A percentile compares a stretch with the other conserved stretches of the same genome.
Conservation (phyloP, 2,113 vertebrate genomes). For the Steatornis caripensis region DNA sequence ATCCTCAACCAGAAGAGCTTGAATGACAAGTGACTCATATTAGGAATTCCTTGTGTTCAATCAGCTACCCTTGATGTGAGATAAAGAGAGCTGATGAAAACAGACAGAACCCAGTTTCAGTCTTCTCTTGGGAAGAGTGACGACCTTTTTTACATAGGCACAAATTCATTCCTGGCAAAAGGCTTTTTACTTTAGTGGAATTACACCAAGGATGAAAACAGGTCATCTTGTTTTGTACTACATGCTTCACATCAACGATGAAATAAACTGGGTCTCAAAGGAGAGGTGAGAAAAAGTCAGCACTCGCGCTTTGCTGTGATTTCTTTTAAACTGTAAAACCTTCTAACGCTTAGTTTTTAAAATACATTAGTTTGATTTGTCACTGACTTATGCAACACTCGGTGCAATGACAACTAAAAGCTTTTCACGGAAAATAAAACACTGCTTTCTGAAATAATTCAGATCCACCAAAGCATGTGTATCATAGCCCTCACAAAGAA, state of each 20-base stretch:
- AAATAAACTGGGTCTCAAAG: slow-evolving; percentile 47
- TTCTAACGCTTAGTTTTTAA: neutral
- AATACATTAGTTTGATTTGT: slow-evolving; percentile 39
- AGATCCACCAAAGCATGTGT: neutral
- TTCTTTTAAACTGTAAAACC: slow-evolving; percentile 14
- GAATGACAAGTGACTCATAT: slow-evolving; percentile 51
- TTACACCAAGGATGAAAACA: slow-evolving; percentile 37
- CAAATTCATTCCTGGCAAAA: neutral
- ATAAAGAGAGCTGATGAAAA: slow-evolving; percentile 51
- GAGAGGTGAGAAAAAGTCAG: slow-evolving; percentile 33
- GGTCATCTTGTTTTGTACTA: slow-evolving; percentile 55
- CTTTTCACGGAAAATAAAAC: neutral
- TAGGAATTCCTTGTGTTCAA: slow-evolving; percentile 63
- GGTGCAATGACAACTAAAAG: neutral
- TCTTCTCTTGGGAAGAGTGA: slow-evolving; percentile 6
- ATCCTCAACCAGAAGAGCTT: neutral
- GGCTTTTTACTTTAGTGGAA: neutral
- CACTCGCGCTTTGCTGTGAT: neutral
- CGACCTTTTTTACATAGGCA: slow-evolving; percentile 31
- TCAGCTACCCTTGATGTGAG: slow-evolving; percentile 48
- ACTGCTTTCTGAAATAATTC: neutral
- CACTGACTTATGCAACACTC: neutral
- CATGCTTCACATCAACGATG: slow-evolving; percentile 7
- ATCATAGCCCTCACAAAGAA: neutral
- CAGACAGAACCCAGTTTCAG: slow-evolving; percentile 31